Conservation (phyloP, 1,140 invertebrate genomes). For the Aphelenchoides avenae region DNA sequence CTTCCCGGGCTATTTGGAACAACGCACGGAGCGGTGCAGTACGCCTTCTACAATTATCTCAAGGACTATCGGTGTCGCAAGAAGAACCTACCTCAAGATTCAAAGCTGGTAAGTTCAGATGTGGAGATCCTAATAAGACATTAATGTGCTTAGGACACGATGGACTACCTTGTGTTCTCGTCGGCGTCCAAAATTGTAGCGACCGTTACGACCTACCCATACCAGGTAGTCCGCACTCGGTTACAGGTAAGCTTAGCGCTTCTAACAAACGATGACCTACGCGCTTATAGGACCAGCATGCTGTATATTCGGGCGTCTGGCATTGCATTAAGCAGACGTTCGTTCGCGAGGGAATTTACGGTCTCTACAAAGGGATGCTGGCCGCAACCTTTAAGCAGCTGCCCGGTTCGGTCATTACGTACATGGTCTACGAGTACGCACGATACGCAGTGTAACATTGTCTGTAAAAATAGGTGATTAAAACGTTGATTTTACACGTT, state of each 20-base stretch:
- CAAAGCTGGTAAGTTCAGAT: slow-evolving; percentile 72
- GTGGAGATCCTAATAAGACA: neutral
- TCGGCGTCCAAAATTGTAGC: slow-evolving; percentile 90
- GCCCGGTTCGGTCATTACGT: slow-evolving; percentile 90
- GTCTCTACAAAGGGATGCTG: slow-evolving; percentile 92
- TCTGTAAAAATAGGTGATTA: too few relatives aligned
- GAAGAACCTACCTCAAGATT: slow-evolving; percentile 73
- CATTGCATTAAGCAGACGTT: slow-evolving; percentile 77
- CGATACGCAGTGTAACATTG: too few relatives aligned
- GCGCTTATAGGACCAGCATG: slow-evolving; percentile 96
- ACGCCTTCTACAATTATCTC: slow-evolving; percentile 97
- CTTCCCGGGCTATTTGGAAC: slow-evolving; percentile 95
- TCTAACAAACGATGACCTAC: neutral
- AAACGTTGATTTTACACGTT: too few relatives aligned
- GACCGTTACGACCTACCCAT: slow-evolving; percentile 87
- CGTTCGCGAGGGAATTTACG: slow-evolving; percentile 78
- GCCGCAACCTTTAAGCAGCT: slow-evolving; percentile 81
- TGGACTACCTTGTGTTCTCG: slow-evolving; percentile 84
- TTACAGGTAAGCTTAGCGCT: slow-evolving; percentile 64
- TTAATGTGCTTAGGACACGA: slow-evolving; percentile 67
- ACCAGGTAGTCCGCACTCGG: slow-evolving; percentile 87
- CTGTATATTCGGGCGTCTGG: slow-evolving; percentile 68
- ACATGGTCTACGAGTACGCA: slow-evolving; percentile 86
- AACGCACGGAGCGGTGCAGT: slow-evolving; percentile 93
- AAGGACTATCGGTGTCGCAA: slow-evolving; percentile 84